These are phyloP conservation scores for Rissa tridactyla DNA, from an alignment of 2,113 vertebrate genomes.

Conservation along the genomic window DNA sequence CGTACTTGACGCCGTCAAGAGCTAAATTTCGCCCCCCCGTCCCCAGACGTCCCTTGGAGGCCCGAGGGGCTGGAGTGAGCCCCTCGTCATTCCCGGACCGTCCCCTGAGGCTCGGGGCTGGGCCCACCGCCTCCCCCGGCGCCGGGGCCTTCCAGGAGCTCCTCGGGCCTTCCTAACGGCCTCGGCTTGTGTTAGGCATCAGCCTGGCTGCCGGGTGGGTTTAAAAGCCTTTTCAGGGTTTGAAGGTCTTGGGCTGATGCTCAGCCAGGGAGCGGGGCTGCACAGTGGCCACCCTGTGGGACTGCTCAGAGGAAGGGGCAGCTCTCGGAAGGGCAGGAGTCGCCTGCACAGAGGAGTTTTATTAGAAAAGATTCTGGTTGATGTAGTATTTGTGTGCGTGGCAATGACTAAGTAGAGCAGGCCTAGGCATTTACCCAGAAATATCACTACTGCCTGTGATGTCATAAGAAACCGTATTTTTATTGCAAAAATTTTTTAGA, in stretches of 20 bases:
- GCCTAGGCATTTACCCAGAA: not conserved
- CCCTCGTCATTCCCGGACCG: no score
- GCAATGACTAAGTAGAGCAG: not conserved
- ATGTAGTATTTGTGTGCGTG: not conserved
- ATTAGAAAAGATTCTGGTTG: not conserved
- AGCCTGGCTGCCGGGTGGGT: not conserved
- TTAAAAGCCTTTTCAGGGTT: not conserved
- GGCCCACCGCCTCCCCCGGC: rapidly evolving
- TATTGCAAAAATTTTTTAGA: not conserved
- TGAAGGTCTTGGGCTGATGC: not conserved
- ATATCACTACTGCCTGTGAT: not conserved
- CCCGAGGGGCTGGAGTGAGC: not conserved
- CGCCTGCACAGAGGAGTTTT: rapidly evolving
- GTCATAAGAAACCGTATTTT: not conserved
- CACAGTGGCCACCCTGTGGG: rapidly evolving
- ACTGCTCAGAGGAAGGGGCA: no score
- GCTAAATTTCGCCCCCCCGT: rapidly evolving
- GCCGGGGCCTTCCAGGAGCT: rapidly evolving
- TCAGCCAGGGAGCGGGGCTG: not conserved
- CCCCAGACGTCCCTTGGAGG: not conserved
- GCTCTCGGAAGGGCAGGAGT: not conserved
- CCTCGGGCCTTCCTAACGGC: rapidly evolving
- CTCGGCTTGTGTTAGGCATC: rapidly evolving
- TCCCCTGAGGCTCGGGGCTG: not conserved
- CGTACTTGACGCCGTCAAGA: not conserved